Evolutionary conservation across 2,888 invertebrate species (phyloP).

Genomic region (Spodoptera picta): DNA sequence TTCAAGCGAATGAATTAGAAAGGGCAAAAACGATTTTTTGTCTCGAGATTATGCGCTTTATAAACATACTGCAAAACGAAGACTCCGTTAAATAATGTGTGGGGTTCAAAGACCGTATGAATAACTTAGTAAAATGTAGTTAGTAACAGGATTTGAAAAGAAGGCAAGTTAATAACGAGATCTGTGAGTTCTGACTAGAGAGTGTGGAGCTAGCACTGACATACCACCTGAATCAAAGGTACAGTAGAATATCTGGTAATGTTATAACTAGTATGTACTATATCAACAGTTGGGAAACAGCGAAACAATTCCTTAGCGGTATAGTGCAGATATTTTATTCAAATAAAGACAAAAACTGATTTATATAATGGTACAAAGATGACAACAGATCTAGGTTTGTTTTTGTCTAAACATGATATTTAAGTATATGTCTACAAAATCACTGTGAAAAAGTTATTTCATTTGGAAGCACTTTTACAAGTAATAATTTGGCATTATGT

Average conservation of each 20-base stretch:
- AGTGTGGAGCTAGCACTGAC: conserved; percentile 12
- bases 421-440: conserved; percentile 14
- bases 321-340: not conserved
- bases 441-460: not conserved
- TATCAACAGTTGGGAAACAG: too few species aligned
- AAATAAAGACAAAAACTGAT: not conserved
- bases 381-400: not conserved
- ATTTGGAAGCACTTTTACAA: conserved; percentile 20
- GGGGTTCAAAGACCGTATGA: not conserved
- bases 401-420: conserved; percentile 14
- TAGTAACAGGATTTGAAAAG: conserved; percentile 1
- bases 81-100: too few species aligned
- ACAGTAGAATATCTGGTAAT: not conserved
- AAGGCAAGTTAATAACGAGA: conserved; percentile 11
- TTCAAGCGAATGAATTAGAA: not conserved
- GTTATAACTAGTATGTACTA: too few species aligned
- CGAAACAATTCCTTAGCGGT: not conserved
- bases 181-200: conserved; percentile 29
- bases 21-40: not conserved
- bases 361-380: conserved; percentile 10
- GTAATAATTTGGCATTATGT: not conserved
- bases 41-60: too few species aligned
- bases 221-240: conserved; percentile 1
- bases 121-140: conserved; percentile 4
- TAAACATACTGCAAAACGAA: too few species aligned